Conservation (phyloP, 2,113 vertebrate genomes). For the Corapipo altera region DNA sequence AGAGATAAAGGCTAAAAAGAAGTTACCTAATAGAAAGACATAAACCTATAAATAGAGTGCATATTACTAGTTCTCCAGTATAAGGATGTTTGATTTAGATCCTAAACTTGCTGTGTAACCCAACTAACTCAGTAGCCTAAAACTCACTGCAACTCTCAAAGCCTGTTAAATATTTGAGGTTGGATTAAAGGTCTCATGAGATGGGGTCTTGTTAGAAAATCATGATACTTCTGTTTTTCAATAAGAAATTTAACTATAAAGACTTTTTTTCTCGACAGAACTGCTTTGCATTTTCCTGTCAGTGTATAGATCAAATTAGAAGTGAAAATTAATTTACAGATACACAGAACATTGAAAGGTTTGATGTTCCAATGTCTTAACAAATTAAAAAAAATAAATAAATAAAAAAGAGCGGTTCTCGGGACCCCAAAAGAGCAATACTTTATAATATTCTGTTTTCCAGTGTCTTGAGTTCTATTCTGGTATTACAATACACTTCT, state of each 20-base stretch:
- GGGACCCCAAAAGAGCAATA: background rate
- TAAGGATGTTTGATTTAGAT: background rate
- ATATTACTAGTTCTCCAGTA: background rate
- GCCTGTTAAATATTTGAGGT: background rate
- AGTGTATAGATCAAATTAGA: background rate
- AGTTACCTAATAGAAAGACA: background rate
- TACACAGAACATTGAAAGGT: background rate
- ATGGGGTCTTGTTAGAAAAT: background rate
- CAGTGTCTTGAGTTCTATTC: background rate
- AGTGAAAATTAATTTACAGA: conserved; percentile 20
- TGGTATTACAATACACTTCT: background rate
- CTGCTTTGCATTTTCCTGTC: background rate
- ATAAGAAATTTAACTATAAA: background rate
- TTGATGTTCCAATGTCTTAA: background rate
- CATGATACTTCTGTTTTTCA: background rate
- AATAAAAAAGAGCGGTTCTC: background rate
- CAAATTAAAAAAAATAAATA: background rate
- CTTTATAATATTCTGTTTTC: background rate
- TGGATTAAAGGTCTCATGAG: background rate
- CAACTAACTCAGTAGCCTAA: background rate
- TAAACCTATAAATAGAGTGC: background rate
- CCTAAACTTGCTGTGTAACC: background rate
- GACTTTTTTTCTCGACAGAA: background rate
- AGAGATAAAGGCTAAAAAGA: background rate
- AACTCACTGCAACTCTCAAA: background rate